phyloP scores from a whole-genome alignment of 2,888 invertebrate genomes.

The Elysia crispata region DNA sequence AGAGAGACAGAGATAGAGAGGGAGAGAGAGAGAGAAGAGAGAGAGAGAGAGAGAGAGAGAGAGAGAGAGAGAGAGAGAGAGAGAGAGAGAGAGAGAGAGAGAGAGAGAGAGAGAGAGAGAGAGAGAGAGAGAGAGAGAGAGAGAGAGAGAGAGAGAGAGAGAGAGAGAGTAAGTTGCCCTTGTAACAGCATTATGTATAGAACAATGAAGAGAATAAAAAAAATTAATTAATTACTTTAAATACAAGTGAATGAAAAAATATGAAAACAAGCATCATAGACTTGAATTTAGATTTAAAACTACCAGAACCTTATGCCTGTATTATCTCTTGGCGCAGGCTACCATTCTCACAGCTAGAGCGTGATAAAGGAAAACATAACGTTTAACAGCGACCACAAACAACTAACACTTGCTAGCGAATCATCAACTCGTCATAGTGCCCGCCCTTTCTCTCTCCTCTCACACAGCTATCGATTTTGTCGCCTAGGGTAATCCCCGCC shows the following conservation, averaged over 20 bases:
- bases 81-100: constrained; percentile 29
- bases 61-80: constrained; percentile 30
- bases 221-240: not conserved
- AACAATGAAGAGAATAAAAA: not conserved
- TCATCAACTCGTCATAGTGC: too few relatives aligned
- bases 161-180: not conserved
- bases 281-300: too few relatives aligned
- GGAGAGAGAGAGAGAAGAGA: constrained; percentile 3
- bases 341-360: too few relatives aligned
- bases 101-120: constrained; percentile 28
- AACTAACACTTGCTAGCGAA: not conserved
- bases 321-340: too few relatives aligned
- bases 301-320: too few relatives aligned
- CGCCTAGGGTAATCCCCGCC: too few relatives aligned
- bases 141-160: constrained; percentile 23
- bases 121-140: not conserved
- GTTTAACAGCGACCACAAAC: too few relatives aligned
- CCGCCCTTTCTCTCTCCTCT: too few relatives aligned
- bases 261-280: too few relatives aligned
- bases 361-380: too few relatives aligned
- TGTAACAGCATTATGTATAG: too few relatives aligned
- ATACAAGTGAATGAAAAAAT: constrained; percentile 9
- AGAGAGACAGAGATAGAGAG: not conserved
- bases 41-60: constrained; percentile 5
- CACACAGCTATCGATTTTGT: too few relatives aligned